Evolutionary conservation across 1,140 invertebrate species (phyloP).

Genomic region (Zaprionus camerounensis): DNA sequence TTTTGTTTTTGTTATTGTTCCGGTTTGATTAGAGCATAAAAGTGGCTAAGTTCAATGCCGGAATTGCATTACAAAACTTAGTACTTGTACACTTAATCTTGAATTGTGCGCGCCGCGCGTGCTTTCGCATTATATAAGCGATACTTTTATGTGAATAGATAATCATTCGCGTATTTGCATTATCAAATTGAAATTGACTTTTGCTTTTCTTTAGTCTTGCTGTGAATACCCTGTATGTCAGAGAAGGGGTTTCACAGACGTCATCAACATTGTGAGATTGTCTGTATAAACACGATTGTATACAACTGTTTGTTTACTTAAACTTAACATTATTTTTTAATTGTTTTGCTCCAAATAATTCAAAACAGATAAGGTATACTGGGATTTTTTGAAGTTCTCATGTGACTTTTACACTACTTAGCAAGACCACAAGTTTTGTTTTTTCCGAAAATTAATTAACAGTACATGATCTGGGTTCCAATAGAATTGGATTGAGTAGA

Average conservation of each 20-base stretch:
- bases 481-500: neutral
- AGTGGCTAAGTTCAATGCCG: conserved; percentile 23
- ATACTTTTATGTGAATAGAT: conserved; percentile 13
- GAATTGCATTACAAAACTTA: conserved; percentile 19
- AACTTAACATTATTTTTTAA: neutral
- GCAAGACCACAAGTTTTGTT: neutral
- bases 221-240: conserved; percentile 44
- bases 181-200: conserved; percentile 36
- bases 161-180: conserved; percentile 22
- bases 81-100: neutral
- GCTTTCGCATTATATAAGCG: conserved; percentile 35
- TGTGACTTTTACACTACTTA: neutral
- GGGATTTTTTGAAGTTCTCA: neutral
- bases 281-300: neutral
- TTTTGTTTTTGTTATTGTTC: conserved; percentile 26
- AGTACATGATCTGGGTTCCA: neutral
- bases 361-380: neutral
- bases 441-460: neutral
- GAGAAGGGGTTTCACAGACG: neutral
- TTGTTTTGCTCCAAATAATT: neutral
- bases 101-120: conserved; percentile 13
- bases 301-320: neutral
- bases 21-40: conserved; percentile 29
- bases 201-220: conserved; percentile 45
- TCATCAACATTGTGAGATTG: neutral